These are phyloP conservation scores for Carollia perspicillata DNA, from an alignment of 2,113 vertebrate genomes.

Conservation along the genomic window DNA sequence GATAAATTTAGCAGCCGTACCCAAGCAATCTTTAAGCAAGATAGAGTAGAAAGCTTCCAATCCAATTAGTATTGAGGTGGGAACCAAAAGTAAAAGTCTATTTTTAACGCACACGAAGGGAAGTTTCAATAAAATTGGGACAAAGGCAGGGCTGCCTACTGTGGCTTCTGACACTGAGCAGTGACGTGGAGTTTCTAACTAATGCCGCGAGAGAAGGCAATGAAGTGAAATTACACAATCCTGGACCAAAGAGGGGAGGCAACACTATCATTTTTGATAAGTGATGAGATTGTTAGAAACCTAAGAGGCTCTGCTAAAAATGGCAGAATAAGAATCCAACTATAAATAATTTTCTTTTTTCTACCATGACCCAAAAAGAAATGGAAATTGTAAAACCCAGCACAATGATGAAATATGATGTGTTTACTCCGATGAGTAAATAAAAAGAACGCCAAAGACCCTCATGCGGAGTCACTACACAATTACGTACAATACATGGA, in stretches of 20 bases:
- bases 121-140: not conserved
- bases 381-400: not conserved
- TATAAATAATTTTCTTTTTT: not conserved
- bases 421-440: not conserved
- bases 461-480: not conserved
- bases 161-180: not conserved
- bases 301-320: not conserved
- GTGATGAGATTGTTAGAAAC: not conserved
- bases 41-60: not conserved
- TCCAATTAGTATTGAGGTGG: not conserved
- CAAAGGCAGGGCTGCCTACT: not conserved
- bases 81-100: not conserved
- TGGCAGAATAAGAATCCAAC: not conserved
- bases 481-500: not conserved
- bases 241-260: not conserved
- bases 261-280: not conserved
- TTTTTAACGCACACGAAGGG: not conserved
- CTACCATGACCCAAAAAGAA: not conserved
- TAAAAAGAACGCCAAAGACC: not conserved
- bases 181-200: not conserved
- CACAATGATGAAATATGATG: not conserved
- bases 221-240: not conserved
- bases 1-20: not conserved
- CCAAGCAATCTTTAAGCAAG: not conserved
- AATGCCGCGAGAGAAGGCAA: not conserved